Percentiles rank a stretch among this genome's conserved stretches.
Evolutionary conservation across 2,888 invertebrate species (phyloP).

Genomic region (Phytoseiulus persimilis): DNA sequence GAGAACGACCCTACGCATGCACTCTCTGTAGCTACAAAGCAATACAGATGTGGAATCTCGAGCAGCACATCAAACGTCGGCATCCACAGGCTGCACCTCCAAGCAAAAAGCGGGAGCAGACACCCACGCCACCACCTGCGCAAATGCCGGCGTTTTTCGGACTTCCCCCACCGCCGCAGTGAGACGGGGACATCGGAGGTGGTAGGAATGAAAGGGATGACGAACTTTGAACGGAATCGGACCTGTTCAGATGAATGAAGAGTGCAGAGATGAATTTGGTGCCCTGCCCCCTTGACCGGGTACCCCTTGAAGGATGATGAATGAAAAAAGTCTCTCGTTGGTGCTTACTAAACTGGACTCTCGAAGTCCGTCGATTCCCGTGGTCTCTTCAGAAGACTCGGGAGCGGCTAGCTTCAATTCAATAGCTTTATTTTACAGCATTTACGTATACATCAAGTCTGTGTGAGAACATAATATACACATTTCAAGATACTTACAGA

Average conservation of each 20-base stretch:
- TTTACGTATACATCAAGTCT: not conserved
- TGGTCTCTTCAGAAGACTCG: not conserved
- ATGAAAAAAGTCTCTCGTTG: not conserved
- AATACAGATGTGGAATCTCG: slow-evolving; percentile 37
- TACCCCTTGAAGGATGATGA: not conserved
- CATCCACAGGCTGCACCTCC: slow-evolving; percentile 33
- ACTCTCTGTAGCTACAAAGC: slow-evolving; percentile 33
- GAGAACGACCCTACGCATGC: slow-evolving; percentile 35
- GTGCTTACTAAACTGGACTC: not conserved
- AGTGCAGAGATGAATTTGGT: too few relatives aligned
- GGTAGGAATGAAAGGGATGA: too few relatives aligned
- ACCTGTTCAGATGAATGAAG: not conserved
- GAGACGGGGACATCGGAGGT: too few relatives aligned
- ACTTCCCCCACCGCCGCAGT: slow-evolving; percentile 10
- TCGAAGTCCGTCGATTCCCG: not conserved
- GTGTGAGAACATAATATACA: not conserved
- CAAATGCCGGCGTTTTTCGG: slow-evolving; percentile 35
- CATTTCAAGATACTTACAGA: not conserved
- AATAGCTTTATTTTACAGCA: slow-evolving; percentile 32
- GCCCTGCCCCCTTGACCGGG: too few relatives aligned
- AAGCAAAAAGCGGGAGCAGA: not conserved
- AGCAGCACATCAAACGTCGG: slow-evolving; percentile 34
- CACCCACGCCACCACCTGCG: not conserved
- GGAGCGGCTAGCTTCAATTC: slow-evolving; percentile 21
- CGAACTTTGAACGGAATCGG: too few relatives aligned